A percentile compares a stretch with the other conserved stretches of the same genome.
Evolutionary conservation across 2,888 invertebrate species (phyloP).

Genomic region (Cotesia congregata): DNA sequence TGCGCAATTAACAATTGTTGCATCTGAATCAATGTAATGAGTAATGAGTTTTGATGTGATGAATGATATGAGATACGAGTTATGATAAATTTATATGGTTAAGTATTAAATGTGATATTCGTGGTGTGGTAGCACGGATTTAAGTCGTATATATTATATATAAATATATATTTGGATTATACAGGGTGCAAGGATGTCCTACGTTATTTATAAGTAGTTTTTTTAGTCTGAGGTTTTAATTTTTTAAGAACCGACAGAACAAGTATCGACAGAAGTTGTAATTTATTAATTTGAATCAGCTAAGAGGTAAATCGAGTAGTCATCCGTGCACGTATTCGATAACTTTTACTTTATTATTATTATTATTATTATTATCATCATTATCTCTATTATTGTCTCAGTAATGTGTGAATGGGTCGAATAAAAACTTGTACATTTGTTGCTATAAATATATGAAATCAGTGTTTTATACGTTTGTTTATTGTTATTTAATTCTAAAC

Average conservation of each 20-base stretch:
- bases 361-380: not conserved
- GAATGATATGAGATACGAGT: not conserved
- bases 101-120: slow-evolving; percentile 9
- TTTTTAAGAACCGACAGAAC: not conserved
- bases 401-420: slow-evolving; percentile 61
- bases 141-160: slow-evolving; percentile 13
- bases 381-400: slow-evolving; percentile 53
- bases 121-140: slow-evolving; percentile 1
- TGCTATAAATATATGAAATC: slow-evolving; percentile 70
- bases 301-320: not conserved
- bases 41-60: not conserved
- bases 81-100: not conserved
- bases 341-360: not conserved
- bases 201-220: not conserved
- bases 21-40: not conserved
- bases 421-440: slow-evolving; percentile 68
- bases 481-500: slow-evolving; percentile 27
- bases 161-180: slow-evolving; percentile 7
- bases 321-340: slow-evolving; percentile 23
- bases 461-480: slow-evolving; percentile 66
- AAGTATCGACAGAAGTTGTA: not conserved
- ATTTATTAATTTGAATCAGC: not conserved
- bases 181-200: slow-evolving; percentile 39
- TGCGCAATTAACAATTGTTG: slow-evolving; percentile 3
- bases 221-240: not conserved